phyloP scores from a whole-genome alignment of 2,888 invertebrate genomes.

The Petrolisthes manimaculis region DNA sequence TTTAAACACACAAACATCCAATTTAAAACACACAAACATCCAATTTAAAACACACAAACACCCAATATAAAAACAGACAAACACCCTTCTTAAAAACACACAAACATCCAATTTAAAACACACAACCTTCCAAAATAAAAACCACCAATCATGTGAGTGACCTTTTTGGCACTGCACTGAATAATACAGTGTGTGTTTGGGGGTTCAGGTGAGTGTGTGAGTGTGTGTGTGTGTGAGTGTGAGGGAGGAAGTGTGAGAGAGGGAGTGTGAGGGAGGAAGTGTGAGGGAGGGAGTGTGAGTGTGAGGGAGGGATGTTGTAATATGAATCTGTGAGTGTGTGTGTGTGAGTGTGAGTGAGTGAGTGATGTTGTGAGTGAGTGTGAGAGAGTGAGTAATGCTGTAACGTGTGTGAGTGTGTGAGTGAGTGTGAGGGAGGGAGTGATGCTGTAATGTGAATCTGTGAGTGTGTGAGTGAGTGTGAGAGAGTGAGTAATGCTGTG shows the following conservation, averaged over 20 bases:
- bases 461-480: not conserved
- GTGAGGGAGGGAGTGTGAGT: not conserved
- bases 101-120: not conserved
- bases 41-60: not conserved
- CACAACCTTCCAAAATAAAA: not conserved
- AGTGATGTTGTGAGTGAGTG: not conserved
- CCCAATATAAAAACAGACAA: not conserved
- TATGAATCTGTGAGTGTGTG: not conserved
- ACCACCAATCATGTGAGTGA: no score
- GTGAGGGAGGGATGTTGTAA: not conserved
- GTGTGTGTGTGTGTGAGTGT: not conserved
- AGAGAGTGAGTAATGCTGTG: not conserved
- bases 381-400: not conserved
- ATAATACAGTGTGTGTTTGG: no score
- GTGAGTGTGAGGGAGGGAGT: not conserved
- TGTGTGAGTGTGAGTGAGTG: not conserved
- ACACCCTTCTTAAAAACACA: no score
- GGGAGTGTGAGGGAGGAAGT: not conserved
- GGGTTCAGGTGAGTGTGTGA: no score
- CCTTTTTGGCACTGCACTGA: no score
- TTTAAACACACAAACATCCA: no score
- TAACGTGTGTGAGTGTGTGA: not conserved
- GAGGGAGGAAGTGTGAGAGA: not conserved
- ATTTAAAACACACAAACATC: no score
- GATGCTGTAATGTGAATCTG: no score